These are phyloP conservation scores for Nasonia giraulti DNA, from an alignment of 1,140 invertebrate species.

Conservation along the genomic window DNA sequence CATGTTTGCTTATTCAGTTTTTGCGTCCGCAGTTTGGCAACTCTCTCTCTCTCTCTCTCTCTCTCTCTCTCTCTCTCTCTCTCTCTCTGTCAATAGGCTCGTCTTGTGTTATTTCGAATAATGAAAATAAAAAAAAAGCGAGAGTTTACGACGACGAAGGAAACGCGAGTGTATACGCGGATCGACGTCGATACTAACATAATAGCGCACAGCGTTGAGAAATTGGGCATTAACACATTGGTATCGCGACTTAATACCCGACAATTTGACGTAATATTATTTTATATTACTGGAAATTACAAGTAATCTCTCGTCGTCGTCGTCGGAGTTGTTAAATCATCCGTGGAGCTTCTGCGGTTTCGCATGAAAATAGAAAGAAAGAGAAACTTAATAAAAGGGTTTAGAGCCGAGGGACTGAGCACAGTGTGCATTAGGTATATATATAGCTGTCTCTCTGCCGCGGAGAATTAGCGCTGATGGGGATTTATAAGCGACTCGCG, in stretches of 20 bases:
- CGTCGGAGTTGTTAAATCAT: slow-evolving; percentile 37
- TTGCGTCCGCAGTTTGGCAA: background rate
- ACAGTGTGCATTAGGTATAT: no score
- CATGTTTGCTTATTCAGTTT: background rate
- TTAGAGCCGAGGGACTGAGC: background rate
- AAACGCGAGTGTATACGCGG: no score
- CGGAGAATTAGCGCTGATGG: background rate
- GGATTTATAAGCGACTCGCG: background rate
- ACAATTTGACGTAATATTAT: slow-evolving; percentile 32
- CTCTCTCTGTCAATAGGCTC: no score
- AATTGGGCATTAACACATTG: background rate
- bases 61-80: no score
- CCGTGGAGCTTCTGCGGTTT: slow-evolving; percentile 41
- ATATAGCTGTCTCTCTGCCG: background rate
- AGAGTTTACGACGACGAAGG: no score
- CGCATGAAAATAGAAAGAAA: slow-evolving; percentile 25
- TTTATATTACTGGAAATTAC: slow-evolving; percentile 35
- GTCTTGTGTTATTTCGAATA: no score
- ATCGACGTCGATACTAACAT: no score
- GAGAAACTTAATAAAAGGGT: slow-evolving; percentile 50
- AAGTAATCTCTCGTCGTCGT: slow-evolving; percentile 10
- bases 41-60: no score
- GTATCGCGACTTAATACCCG: background rate
- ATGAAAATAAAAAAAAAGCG: no score
- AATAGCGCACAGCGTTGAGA: background rate